Base-by-base conservation (phyloP, 2,113 vertebrate species). In the Percopsis transmontana region DNA sequence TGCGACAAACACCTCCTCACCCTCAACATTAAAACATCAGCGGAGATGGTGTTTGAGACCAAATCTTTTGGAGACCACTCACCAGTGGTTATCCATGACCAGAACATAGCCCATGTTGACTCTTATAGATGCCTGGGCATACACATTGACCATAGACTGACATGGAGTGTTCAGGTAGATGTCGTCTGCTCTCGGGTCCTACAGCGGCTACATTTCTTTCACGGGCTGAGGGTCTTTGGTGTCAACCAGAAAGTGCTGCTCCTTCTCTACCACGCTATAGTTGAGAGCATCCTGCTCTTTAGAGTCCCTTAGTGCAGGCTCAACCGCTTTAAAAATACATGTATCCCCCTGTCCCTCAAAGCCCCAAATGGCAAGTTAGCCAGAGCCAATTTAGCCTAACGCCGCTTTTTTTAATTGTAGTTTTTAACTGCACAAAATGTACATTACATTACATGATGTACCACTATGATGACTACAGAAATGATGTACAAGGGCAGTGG, bases 81-180 rank as follows among this genome's bases (percentile, higher is more conserved):
- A 44, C 40, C 40, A 41, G 40, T 41, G 40, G 40, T 41, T 41
- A 41, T 12, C 40, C 40, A 48, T 48, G 10, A 16, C 24, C 38
- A 58, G 38, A 58, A 58, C 56, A 41, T 41, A 56, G 12, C 54
- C 54, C 54, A 38, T 10, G 54, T 56, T 16, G 54, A 38, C 27
- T 38, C 23, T 55, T 2, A 38, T 33, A 38, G 55, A 57, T 58
- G 20, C 18, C 56, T 41, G 38, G 56, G 39, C 38, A 58, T 58
- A 42, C 39, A 20, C 56, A 40, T 58, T 5, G 11, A 41, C 56
- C 40, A 10, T 13, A 12, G 11, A 58, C 47, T 50, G 47, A 50
- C 47, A 6, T 50, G 47, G 16, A 50, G 47, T 50, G 47, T 50
- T 50, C n/a, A 42, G 56, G 18, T 20, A 58, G 55, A 57, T 7